These are phyloP conservation scores for Oncorhynchus gorbuscha DNA, from an alignment of 2,113 vertebrate species.

Conservation along the genomic window DNA sequence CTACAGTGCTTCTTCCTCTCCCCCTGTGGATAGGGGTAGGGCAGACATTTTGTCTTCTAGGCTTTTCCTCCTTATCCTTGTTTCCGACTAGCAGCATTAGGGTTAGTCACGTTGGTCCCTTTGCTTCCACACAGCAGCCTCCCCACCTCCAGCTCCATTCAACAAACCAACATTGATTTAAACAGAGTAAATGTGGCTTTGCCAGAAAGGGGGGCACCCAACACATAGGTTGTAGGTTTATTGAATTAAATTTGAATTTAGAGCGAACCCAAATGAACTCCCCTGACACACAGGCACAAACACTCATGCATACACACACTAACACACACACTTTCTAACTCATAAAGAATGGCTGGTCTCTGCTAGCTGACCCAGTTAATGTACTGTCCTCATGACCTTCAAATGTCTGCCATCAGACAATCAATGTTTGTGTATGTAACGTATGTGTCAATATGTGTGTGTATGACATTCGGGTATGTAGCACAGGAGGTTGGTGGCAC, in stretches of 20 bases:
- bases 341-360: neutral
- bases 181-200: neutral
- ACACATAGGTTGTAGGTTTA: neutral
- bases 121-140: too few species aligned
- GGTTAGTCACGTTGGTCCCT: too few species aligned
- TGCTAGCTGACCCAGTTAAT: neutral
- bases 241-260: constrained; percentile 2
- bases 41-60: too few species aligned
- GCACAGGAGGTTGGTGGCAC: too few species aligned
- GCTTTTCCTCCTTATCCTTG: too few species aligned
- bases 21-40: too few species aligned
- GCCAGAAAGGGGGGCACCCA: neutral
- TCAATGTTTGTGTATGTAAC: constrained; percentile 16
- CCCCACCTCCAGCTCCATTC: too few species aligned
- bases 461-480: neutral
- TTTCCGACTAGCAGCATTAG: too few species aligned
- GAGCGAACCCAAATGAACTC: neutral
- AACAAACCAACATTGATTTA: too few species aligned
- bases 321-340: neutral
- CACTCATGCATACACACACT: neutral
- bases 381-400: too few species aligned
- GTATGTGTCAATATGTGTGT: neutral
- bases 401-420: too few species aligned
- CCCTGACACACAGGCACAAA: neutral
- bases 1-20: too few species aligned